Base-by-base conservation (phyloP, 2,113 vertebrate genomes). In the Indicator indicator region DNA sequence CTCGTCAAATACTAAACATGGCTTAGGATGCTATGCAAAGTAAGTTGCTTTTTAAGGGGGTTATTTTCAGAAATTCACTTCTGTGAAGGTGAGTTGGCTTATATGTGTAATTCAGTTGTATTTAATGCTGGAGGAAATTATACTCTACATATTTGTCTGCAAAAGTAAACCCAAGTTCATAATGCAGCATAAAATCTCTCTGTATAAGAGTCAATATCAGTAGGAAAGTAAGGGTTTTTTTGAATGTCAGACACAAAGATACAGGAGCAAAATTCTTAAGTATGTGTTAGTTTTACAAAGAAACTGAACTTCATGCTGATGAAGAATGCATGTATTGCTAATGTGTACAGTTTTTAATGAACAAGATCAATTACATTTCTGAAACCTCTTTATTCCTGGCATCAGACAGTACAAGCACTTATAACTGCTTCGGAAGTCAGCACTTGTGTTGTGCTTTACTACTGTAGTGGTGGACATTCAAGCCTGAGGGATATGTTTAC, bases 121-220 rank as follows among this genome's bases (percentile, higher is more conserved):
- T 42, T 17, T 42, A 38, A 83, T 13, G 52, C 11, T 63, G 23
- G 26, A 11, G 86, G 7, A 12, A 74, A 59, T 73, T 77, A 23
- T 0, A 0, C 9, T 56, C 4, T n/a, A 62, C 9, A 2, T 44
- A 54, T 55, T 19, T 79, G 46, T 42, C 42, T 77, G 33, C 3
- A 58, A 59, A 32, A 28, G 5, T 56, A 86, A 94, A 72, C 8
- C 52, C 68, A 12, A 77, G 5, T 36, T 63, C 33, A 60, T 33
- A 74, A 7, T 64, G 52, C 8, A 46, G 7, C 4, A n/a, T 77
- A 56, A 60, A 85, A 83, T 80, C 11, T 59, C 50, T 24, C 21
- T 26, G 50, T 52, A 4, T 19, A 56, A 72, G 50, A 16, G 27
- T 79, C 14, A 44, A 3, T 44, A 58, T 36, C 11, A 8, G 9